Percentiles rank a stretch among this genome's conserved stretches.
Evolutionary conservation across 2,113 vertebrate genomes (phyloP).

Genomic region (Phainopepla nitens): DNA sequence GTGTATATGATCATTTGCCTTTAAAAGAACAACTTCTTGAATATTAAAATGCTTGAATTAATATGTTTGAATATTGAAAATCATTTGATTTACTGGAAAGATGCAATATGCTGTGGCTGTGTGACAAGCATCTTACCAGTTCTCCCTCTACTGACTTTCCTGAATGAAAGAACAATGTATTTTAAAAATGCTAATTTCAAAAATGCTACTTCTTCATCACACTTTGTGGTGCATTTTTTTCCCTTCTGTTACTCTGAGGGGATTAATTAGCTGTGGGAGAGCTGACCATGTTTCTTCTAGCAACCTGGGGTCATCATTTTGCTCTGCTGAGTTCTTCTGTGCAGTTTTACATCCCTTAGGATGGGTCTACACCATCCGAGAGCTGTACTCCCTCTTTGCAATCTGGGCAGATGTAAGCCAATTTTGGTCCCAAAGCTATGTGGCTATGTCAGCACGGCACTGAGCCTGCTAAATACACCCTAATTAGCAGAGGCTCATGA

Average conservation of each 20-base stretch:
- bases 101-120: neutral
- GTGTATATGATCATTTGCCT: neutral
- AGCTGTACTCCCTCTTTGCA: neutral
- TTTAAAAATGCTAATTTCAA: neutral
- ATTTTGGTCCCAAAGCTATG: neutral
- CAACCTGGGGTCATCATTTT: neutral
- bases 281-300: neutral
- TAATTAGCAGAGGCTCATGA: neutral
- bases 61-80: neutral
- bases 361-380: fast-evolving
- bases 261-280: neutral
- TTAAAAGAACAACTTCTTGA: neutral
- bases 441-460: neutral
- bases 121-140: neutral
- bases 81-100: neutral
- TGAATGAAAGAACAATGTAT: neutral
- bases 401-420: neutral
- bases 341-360: neutral
- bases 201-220: neutral
- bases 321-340: neutral
- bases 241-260: neutral
- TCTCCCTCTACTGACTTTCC: neutral
- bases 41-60: too few species aligned
- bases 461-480: neutral
- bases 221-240: neutral